Percentiles rank a stretch among this genome's conserved stretches.
Conservation (phyloP, 2,113 vertebrate genomes). For the Chaetorhynchus papuensis region DNA sequence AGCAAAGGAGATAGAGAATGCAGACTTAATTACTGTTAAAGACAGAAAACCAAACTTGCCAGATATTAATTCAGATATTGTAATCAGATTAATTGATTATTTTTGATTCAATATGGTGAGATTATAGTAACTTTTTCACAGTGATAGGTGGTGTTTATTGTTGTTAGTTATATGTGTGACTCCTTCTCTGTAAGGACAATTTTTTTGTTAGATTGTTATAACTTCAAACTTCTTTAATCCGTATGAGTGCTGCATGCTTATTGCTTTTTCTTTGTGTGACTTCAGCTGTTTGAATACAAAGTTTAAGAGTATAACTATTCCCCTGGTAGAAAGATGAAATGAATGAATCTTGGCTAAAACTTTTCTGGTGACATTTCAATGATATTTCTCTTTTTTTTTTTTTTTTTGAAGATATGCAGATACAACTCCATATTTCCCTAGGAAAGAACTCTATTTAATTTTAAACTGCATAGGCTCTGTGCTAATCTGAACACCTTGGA, state of each 20-base stretch:
- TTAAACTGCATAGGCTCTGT: not conserved
- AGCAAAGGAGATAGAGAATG: not conserved
- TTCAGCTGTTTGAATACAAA: not conserved
- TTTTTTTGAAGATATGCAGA: not conserved
- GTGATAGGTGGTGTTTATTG: not conserved
- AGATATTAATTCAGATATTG: not conserved
- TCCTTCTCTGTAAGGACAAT: not conserved
- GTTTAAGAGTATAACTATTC: not conserved
- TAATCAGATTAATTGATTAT: not conserved
- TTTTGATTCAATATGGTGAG: not conserved
- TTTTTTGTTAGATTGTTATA: not conserved
- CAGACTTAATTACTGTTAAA: not conserved
- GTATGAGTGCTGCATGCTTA: not conserved
- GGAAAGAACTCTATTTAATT: not conserved
- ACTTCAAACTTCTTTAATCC: not conserved
- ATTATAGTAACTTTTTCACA: not conserved
- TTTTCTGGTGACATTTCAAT: not conserved
- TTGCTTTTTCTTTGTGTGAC: not conserved
- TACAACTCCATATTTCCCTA: not conserved
- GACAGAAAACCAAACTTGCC: not conserved
- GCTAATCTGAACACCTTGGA: not conserved
- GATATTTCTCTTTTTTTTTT: not conserved
- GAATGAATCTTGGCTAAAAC: not conserved
- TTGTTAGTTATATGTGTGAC: not conserved
- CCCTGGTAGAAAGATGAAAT: not conserved